phyloP scores from a whole-genome alignment of 2,888 invertebrate genomes.

The Hemaris fuciformis region DNA sequence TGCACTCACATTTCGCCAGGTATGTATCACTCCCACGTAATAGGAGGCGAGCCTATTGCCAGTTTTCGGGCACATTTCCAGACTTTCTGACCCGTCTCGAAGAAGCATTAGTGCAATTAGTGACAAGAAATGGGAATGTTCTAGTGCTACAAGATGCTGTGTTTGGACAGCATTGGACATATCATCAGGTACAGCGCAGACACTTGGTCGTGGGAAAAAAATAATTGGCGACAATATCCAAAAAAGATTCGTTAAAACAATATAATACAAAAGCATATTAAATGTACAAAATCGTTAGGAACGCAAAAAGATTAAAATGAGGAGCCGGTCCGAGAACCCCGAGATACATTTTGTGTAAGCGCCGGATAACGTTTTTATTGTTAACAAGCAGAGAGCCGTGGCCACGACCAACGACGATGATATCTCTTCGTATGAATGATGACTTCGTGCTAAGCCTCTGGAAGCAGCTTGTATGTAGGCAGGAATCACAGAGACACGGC shows the following conservation, averaged over 20 bases:
- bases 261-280: background rate
- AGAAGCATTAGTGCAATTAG: too few relatives aligned
- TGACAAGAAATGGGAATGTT: too few relatives aligned
- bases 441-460: slow-evolving; percentile 78
- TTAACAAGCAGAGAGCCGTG: slow-evolving; percentile 75
- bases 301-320: slow-evolving; percentile 46
- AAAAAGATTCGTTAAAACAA: background rate
- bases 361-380: slow-evolving; percentile 80
- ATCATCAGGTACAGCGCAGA: too few relatives aligned
- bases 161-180: too few relatives aligned
- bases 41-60: too few relatives aligned
- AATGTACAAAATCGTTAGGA: slow-evolving; percentile 27
- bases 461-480: slow-evolving; percentile 65
- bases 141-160: too few relatives aligned
- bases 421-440: slow-evolving; percentile 80
- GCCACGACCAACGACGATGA: slow-evolving; percentile 76
- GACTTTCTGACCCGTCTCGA: too few relatives aligned
- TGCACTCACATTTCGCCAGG: too few relatives aligned
- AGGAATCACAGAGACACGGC: slow-evolving; percentile 65
- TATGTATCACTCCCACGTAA: too few relatives aligned
- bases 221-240: background rate
- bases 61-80: too few relatives aligned
- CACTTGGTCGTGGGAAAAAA: too few relatives aligned
- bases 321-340: slow-evolving; percentile 39
- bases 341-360: slow-evolving; percentile 73